Evolutionary conservation across 2,888 invertebrate genomes (phyloP), one percentile per base, ranked within the genome.

Genomic region (Heliconius charithonia): DNA sequence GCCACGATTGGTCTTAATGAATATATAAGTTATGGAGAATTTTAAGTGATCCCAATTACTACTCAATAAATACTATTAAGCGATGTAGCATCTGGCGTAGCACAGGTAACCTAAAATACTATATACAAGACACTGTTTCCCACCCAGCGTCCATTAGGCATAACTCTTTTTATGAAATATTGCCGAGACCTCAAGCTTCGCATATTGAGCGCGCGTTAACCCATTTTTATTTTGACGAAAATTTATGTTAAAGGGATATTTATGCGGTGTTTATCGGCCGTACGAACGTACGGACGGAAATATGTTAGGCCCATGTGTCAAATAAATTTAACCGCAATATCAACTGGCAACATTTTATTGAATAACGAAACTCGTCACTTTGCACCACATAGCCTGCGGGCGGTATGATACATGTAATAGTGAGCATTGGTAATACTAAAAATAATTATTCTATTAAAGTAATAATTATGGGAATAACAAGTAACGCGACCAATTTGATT

Each of bases 181-280:
- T 72, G 79, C 76, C 37, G 79, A 76, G 81, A 74, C 80, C 79
- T 79, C 75, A 78, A 80, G 74, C 77, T 77, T 80, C 77, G 79
- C 80, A 81, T 82, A 82, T 82, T 81, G 81, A 77, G 79, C 73
- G 75, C 76, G 72, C 82, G 81, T 80, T 80, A 79, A 80, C 81
- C 82, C 81, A 81, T 85, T 85, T 85, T 85, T 83, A 84, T 83
- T 84, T 82, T 82, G 84, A 86, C 83, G 84, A 83, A 82, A 87
- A 87, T 89, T 88, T 89, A 87, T 88, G 88, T 86, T 81, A 86
- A 87, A 87, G 85, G 84, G 85, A 85, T 85, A 86, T 86, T 85
- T 86, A 84, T 63, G 83, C 80, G 82, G 80, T 80, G 76, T 75
- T 77, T 81, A 80, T 75, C 77, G 80, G 80, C 76, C 51, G 32